Percentiles rank a stretch among this genome's conserved stretches.
Evolutionary conservation across 2,888 invertebrate genomes (phyloP).

Genomic region (Pandemis corylana): DNA sequence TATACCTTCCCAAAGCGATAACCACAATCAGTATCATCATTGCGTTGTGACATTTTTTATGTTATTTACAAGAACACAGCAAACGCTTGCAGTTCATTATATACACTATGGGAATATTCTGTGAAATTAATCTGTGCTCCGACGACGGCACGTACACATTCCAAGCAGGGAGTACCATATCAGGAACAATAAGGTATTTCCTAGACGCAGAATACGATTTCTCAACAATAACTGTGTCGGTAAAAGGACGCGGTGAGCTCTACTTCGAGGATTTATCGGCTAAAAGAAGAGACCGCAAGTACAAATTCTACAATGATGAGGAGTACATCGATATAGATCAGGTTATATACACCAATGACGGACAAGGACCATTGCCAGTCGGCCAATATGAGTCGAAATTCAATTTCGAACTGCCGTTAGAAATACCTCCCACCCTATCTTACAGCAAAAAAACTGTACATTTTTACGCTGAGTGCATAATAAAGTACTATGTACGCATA

Average conservation of each 20-base stretch:
- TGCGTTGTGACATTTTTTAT: background rate
- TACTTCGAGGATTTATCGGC: conserved; percentile 10
- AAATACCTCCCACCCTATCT: conserved; percentile 14
- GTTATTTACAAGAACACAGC: background rate
- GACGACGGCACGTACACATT: conserved; percentile 14
- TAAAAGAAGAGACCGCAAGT: conserved; percentile 6
- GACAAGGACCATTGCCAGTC: background rate
- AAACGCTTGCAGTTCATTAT: background rate
- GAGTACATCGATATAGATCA: conserved; percentile 19
- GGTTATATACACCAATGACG: conserved; percentile 7
- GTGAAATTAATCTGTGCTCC: conserved; percentile 1
- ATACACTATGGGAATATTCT: background rate
- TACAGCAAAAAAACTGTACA: background rate
- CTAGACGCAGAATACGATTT: conserved; percentile 23
- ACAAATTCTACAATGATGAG: conserved; percentile 13
- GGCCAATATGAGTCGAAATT: conserved; percentile 29
- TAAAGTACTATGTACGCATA: conserved; percentile 17
- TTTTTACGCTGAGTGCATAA: conserved; percentile 10
- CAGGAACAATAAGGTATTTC: conserved; percentile 22
- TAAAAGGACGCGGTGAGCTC: conserved; percentile 25
- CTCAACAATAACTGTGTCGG: conserved; percentile 21
- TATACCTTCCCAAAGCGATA: background rate
- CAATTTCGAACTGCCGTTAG: conserved; percentile 25
- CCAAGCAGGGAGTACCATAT: conserved; percentile 24
- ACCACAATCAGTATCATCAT: background rate